Conservation (phyloP, 2,888 invertebrate species). For the Tachina lurida region DNA sequence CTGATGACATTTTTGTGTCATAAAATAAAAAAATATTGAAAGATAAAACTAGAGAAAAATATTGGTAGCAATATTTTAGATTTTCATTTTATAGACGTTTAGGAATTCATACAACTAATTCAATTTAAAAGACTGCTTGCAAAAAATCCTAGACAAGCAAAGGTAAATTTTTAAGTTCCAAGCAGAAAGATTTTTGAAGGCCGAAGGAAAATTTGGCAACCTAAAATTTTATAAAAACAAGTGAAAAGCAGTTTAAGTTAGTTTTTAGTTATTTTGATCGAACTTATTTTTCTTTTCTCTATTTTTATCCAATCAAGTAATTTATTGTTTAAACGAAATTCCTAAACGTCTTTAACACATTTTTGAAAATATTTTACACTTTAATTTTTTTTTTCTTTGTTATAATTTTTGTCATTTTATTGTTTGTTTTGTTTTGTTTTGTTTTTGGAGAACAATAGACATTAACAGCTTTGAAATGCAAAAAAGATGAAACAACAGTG, state of each 20-base stretch:
- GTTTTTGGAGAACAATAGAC: not conserved
- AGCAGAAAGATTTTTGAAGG: no score
- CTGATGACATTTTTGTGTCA: slow-evolving; percentile 43
- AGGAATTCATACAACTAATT: slow-evolving; percentile 16
- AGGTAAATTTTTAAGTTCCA: not conserved
- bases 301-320: no score
- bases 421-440: slow-evolving; percentile 9
- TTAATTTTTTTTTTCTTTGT: slow-evolving; percentile 52
- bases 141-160: not conserved
- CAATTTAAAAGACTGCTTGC: slow-evolving; percentile 40
- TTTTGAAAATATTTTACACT: slow-evolving; percentile 49
- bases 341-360: slow-evolving; percentile 18
- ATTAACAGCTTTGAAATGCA: slow-evolving; percentile 23
- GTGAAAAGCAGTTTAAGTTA: no score
- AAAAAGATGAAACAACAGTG: slow-evolving; percentile 4
- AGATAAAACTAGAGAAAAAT: slow-evolving; percentile 1
- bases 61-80: slow-evolving; percentile 35
- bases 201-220: no score
- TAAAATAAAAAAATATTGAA: slow-evolving; percentile 5
- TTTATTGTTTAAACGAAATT: slow-evolving; percentile 30
- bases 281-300: no score
- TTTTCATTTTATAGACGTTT: slow-evolving; percentile 13
- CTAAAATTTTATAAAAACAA: no score
- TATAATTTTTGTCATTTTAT: slow-evolving; percentile 14
- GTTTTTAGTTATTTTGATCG: no score